phyloP scores from a whole-genome alignment of 2,888 invertebrate genomes.

The Agapostemon virescens region DNA sequence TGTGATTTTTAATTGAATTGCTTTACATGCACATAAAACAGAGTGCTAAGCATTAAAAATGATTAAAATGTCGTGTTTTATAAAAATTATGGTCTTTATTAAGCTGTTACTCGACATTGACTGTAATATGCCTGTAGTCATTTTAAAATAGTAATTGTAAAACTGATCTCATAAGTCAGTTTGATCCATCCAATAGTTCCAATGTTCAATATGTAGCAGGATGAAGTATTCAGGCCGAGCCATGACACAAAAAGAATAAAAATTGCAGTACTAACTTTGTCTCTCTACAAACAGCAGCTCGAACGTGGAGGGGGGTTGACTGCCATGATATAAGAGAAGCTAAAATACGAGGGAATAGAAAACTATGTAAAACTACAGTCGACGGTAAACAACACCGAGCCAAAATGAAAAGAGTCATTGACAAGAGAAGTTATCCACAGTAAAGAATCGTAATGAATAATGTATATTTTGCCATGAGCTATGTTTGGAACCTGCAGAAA shows the following conservation, averaged over 20 bases:
- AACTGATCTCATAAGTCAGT: not conserved
- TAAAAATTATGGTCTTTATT: too few relatives aligned
- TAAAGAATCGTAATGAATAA: not conserved
- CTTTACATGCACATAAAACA: too few relatives aligned
- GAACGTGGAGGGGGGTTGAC: not conserved
- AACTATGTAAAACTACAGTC: conserved; percentile 8
- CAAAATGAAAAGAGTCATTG: conserved; percentile 7
- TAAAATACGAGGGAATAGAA: not conserved
- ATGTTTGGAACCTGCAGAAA: not conserved
- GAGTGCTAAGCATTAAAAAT: not conserved
- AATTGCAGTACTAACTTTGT: conserved; percentile 3
- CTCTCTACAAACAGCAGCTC: not conserved
- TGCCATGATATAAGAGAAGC: not conserved
- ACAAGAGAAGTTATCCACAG: not conserved
- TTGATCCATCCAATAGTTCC: not conserved
- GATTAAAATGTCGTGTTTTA: not conserved
- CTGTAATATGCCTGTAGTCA: not conserved
- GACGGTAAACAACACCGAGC: not conserved
- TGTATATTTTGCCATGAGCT: not conserved
- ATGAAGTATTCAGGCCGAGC: not conserved
- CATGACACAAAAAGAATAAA: not conserved
- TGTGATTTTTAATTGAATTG: too few relatives aligned
- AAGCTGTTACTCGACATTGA: too few relatives aligned
- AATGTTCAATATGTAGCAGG: not conserved
- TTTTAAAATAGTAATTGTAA: not conserved